Evolutionary conservation across 2,797 vertebrate genomes (phyloP), one percentile per base, ranked within the genome.

Genomic region (Myoxocephalus aenaeus): DNA sequence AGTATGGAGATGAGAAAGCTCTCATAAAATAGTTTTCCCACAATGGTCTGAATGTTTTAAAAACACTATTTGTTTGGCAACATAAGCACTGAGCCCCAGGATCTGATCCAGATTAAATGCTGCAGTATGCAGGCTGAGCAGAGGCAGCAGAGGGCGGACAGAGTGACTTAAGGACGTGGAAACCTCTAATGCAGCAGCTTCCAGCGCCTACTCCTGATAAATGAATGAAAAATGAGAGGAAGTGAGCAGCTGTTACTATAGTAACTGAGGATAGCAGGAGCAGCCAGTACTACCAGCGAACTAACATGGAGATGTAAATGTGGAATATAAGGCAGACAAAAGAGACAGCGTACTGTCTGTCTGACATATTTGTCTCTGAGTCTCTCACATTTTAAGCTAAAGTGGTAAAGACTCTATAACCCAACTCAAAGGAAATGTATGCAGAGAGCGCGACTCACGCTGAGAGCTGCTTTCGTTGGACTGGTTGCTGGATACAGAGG

Each of bases 401-500:
- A 32, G 22, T 7, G 9, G n/a, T 15, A 36, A 59, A 53, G 42
- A 58, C 8, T 1, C 10, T 34, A n/a, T 12, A n/a, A 65, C 4
- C 6, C 20, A 2, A 67, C 8, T 51, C 3, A 20, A 27, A 14
- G 25, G 8, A 61, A 20, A 61, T n/a, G 51, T 29, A 2, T 18
- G 38, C 5, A 22, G 36, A 58, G 32, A 50, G 44, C 0, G 32
- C 5, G 57, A 90, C 91, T 98, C 93, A 99, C 98, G 81, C 70
- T 93, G 96, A 25, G 93, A 36, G 6, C 86, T 15, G 25, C 96
- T 96, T 83, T 97, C 96, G 0, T 70, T 94, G 0, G 97, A 96
- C 81, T 97, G 97, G 90, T 94, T 96, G 92, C 97, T 98, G 92
- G 97, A 96, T 67, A 96, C 96, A 0, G 97, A 98, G 11, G 98